Percentiles rank a stretch among this genome's conserved stretches.
Evolutionary conservation across 2,888 invertebrate genomes (phyloP).

Genomic region (Phasia obesa): DNA sequence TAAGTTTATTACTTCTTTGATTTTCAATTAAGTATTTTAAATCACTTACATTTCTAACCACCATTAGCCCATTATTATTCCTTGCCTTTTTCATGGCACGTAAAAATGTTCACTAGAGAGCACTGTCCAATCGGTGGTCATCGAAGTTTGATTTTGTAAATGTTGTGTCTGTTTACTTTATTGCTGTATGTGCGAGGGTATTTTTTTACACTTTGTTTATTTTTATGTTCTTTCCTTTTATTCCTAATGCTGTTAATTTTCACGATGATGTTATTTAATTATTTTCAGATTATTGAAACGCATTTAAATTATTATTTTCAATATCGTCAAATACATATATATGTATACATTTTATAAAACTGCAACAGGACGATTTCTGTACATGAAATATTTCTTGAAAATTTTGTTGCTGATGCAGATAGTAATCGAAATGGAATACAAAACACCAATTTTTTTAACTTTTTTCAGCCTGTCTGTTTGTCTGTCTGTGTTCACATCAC

Average conservation of each 20-base stretch:
- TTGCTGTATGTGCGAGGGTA: slow-evolving; percentile 5
- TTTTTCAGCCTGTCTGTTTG: no score
- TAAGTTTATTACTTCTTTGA: slow-evolving; percentile 73
- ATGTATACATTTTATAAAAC: no score
- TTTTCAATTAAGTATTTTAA: slow-evolving; percentile 80
- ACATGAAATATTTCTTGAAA: no score
- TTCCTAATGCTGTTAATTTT: slow-evolving; percentile 50
- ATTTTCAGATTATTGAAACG: neutral
- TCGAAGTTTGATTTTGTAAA: slow-evolving; percentile 41
- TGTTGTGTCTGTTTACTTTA: neutral
- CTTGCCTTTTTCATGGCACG: slow-evolving; percentile 62
- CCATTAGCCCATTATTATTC: slow-evolving; percentile 39
- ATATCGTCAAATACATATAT: no score
- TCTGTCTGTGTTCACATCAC: no score
- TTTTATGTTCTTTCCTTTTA: slow-evolving; percentile 30
- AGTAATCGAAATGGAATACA: no score
- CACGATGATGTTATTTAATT: slow-evolving; percentile 68
- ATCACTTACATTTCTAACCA: slow-evolving; percentile 74
- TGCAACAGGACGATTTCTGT: no score
- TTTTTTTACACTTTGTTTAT: slow-evolving; percentile 48
- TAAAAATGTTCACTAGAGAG: slow-evolving; percentile 72
- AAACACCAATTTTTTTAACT: no score
- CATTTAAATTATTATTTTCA: neutral
- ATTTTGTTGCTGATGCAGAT: no score
- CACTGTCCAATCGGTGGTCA: slow-evolving; percentile 70